These are phyloP conservation scores for Cataglyphis rosenhaueri DNA, from an alignment of 2,888 invertebrate genomes.

Conservation along the genomic window DNA sequence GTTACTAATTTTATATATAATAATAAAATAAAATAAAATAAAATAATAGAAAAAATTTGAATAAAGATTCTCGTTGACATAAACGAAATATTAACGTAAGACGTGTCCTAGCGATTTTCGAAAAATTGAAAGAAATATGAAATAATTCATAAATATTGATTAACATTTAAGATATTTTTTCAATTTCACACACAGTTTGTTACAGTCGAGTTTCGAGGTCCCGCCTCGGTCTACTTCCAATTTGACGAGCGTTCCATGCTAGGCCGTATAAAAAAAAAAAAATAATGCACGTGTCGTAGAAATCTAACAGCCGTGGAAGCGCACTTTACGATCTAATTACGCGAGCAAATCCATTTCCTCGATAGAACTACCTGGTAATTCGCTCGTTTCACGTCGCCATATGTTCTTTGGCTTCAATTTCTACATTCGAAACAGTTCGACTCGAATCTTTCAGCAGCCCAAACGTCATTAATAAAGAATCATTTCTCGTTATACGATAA, in stretches of 20 bases:
- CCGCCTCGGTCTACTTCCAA: conserved; percentile 46
- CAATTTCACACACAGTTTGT: background rate
- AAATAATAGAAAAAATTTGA: background rate
- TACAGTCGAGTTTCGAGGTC: conserved; percentile 9
- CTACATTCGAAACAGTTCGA: conserved; percentile 13
- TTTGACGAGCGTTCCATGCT: conserved; percentile 49
- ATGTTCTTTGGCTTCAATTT: conserved; percentile 62
- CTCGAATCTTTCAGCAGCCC: conserved; percentile 1
- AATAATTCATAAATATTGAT: background rate
- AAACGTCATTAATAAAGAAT: background rate
- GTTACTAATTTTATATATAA: background rate
- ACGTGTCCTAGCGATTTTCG: background rate
- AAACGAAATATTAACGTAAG: background rate
- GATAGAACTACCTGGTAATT: conserved; percentile 12
- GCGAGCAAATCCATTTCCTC: conserved; percentile 43
- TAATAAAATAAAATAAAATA: background rate
- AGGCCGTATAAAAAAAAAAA: conserved; percentile 29
- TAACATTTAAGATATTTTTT: background rate
- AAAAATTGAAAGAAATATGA: background rate
- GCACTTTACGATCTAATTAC: conserved; percentile 57
- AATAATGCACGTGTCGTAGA: conserved; percentile 55
- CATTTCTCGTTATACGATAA: background rate
- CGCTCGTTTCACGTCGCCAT: conserved; percentile 54
- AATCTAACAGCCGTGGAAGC: conserved; percentile 51
- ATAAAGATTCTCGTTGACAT: background rate